Conservation (phyloP, 2,797 vertebrate genomes). For the Carduelis carduelis region DNA sequence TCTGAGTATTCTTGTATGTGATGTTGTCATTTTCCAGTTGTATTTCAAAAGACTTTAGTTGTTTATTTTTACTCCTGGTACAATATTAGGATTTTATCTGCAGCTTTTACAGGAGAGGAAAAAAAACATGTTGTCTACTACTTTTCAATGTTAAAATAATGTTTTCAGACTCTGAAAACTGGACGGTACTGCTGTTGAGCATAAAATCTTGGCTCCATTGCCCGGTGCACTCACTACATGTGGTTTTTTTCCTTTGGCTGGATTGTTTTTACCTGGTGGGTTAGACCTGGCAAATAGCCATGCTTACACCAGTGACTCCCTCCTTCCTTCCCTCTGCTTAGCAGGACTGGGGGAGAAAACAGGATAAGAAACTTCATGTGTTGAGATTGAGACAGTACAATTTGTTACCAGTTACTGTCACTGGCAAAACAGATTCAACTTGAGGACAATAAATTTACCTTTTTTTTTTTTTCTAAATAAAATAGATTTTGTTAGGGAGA, state of each 20-base stretch:
- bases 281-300: neutral
- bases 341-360: neutral
- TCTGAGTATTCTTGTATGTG: neutral
- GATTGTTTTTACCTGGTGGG: neutral
- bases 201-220: neutral
- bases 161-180: neutral
- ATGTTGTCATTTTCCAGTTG: neutral
- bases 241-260: neutral
- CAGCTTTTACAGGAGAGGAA: neutral
- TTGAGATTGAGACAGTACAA: neutral
- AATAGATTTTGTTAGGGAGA: neutral
- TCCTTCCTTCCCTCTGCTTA: neutral
- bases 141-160: neutral
- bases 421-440: neutral
- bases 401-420: neutral
- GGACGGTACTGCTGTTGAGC: neutral
- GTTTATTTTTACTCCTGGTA: neutral
- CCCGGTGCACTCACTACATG: neutral
- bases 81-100: neutral
- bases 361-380: neutral
- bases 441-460: neutral
- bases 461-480: neutral
- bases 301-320: neutral
- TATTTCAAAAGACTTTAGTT: neutral
- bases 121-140: neutral